Evolutionary conservation across 2,888 invertebrate genomes (phyloP).

Genomic region (Encarsia formosa): DNA sequence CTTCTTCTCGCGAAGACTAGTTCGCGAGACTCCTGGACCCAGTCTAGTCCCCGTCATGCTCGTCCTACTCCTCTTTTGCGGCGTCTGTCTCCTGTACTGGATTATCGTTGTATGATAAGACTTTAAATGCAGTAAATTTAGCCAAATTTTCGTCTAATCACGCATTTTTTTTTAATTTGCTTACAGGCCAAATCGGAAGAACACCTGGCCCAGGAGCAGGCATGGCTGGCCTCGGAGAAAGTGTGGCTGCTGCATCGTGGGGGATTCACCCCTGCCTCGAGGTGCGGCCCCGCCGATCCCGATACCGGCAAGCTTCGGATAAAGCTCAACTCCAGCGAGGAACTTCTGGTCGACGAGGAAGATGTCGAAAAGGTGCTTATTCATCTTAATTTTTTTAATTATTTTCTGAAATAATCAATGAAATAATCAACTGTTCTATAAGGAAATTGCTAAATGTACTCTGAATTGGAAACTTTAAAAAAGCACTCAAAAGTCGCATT

Average conservation of each 20-base stretch:
- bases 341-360: conserved; percentile 88
- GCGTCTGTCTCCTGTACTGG: background rate
- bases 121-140: background rate
- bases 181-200: conserved; percentile 70
- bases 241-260: conserved; percentile 92
- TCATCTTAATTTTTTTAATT: too few species aligned
- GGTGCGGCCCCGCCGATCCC: conserved; percentile 48
- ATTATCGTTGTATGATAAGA: background rate
- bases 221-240: conserved; percentile 70
- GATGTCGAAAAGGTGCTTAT: conserved; percentile 86
- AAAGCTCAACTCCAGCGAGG: conserved; percentile 74
- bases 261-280: conserved; percentile 79
- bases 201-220: conserved; percentile 62
- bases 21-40: background rate
- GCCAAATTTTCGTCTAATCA: too few species aligned
- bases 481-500: too few species aligned
- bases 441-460: too few species aligned
- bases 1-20: background rate
- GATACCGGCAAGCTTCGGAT: conserved; percentile 69
- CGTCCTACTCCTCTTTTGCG: background rate
- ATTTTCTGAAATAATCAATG: too few species aligned
- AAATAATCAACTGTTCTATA: too few species aligned
- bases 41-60: background rate
- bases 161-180: too few species aligned
- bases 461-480: too few species aligned